Evolutionary conservation across 2,113 vertebrate genomes (phyloP).

Genomic region (Seriola aureovittata): DNA sequence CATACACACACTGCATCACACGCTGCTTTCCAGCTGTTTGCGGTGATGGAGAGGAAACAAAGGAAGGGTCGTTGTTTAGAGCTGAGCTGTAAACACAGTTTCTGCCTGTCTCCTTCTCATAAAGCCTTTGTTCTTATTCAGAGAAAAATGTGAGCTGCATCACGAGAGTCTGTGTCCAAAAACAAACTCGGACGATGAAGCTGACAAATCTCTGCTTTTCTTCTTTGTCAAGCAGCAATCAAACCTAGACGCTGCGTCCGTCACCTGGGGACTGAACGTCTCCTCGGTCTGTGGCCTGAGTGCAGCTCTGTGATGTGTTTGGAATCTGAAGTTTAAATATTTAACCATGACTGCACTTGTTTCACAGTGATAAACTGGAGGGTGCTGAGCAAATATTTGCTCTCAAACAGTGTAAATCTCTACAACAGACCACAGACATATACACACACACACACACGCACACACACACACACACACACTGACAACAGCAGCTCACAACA

Average conservation of each 20-base stretch:
- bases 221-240: neutral
- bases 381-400: slow-evolving; percentile 38
- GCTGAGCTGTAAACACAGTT: slow-evolving; percentile 15
- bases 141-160: neutral
- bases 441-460: neutral
- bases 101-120: neutral
- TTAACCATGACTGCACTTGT: slow-evolving; percentile 8
- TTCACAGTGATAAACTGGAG: slow-evolving; percentile 10
- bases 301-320: slow-evolving; percentile 9
- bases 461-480: too few relatives aligned
- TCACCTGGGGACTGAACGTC: neutral
- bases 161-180: neutral
- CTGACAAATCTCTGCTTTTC: neutral
- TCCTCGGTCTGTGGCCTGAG: neutral
- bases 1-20: neutral
- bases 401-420: slow-evolving; percentile 18
- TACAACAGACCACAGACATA: neutral
- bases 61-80: slow-evolving; percentile 20
- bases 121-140: neutral
- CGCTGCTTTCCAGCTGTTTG: slow-evolving; percentile 25
- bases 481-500: neutral
- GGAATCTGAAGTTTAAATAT: slow-evolving; percentile 42
- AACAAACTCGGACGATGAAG: neutral
- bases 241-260: neutral
- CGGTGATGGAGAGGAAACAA: slow-evolving; percentile 24